phyloP scores from a whole-genome alignment of 2,113 vertebrate species.

The Microcebus griseorufus region DNA sequence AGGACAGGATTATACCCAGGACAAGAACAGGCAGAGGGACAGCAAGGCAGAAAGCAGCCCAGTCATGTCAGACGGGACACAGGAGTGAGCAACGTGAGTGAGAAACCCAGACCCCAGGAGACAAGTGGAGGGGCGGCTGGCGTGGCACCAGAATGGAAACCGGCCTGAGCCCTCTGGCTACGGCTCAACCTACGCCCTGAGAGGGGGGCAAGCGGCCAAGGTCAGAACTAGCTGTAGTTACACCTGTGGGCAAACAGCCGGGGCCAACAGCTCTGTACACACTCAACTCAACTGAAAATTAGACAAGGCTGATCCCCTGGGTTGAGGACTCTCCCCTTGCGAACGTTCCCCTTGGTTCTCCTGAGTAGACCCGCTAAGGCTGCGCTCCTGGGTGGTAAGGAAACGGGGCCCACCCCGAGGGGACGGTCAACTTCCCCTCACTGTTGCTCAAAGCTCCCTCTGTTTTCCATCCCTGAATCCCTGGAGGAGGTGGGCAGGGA shows the following conservation, averaged over 20 bases:
- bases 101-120: not conserved
- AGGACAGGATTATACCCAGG: not conserved
- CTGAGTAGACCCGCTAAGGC: too few relatives aligned
- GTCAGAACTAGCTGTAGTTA: not conserved
- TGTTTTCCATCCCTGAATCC: not conserved
- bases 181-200: not conserved
- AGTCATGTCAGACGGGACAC: too few relatives aligned
- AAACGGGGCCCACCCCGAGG: not conserved
- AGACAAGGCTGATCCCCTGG: not conserved
- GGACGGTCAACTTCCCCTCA: not conserved
- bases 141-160: not conserved
- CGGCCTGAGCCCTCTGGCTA: not conserved
- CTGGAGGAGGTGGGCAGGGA: not conserved
- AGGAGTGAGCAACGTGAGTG: not conserved
- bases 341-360: not conserved
- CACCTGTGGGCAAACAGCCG: not conserved
- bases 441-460: not conserved
- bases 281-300: not conserved
- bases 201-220: not conserved
- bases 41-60: not conserved
- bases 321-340: not conserved
- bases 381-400: fast-evolving
- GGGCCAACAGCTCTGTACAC: not conserved
- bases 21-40: not conserved
- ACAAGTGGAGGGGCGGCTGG: not conserved